Evolutionary conservation across 2,888 invertebrate species (phyloP).

Genomic region (Agonum fuliginosum): DNA sequence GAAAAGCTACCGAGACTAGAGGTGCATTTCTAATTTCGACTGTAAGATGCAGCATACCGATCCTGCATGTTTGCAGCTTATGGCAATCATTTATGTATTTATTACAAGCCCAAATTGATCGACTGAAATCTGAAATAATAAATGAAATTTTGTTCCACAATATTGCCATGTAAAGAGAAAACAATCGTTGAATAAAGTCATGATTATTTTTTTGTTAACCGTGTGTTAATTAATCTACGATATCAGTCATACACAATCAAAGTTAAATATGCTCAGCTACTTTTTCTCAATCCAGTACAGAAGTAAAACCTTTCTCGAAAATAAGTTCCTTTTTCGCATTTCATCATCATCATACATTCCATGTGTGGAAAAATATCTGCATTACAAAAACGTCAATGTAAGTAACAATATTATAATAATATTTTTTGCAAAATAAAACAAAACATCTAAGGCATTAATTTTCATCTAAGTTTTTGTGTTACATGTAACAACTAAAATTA

Average conservation of each 20-base stretch:
- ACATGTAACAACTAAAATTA: constrained; percentile 44
- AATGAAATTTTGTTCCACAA: constrained; percentile 46
- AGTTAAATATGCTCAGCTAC: constrained; percentile 52
- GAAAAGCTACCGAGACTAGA: constrained; percentile 45
- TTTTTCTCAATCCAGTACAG: constrained; percentile 5
- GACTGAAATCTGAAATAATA: constrained; percentile 52
- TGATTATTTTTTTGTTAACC: constrained; percentile 36
- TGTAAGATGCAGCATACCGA: constrained; percentile 31
- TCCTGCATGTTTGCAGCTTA: constrained; percentile 55
- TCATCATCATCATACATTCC: constrained; percentile 47
- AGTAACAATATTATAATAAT: constrained; percentile 41
- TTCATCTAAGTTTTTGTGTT: constrained; percentile 49
- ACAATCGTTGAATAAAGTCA: constrained; percentile 28
- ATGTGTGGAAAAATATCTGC: constrained; percentile 56
- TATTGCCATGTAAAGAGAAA: constrained; percentile 50
- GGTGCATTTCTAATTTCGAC: neutral
- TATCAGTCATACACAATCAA: constrained; percentile 58
- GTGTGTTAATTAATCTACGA: constrained; percentile 33
- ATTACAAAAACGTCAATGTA: constrained; percentile 41
- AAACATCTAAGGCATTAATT: constrained; percentile 54
- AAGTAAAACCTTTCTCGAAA: constrained; percentile 50
- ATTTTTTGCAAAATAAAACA: constrained; percentile 46
- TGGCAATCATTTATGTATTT: constrained; percentile 55
- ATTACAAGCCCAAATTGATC: constrained; percentile 55
- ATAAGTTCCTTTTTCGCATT: constrained; percentile 40